phyloP scores from a whole-genome alignment of 2,888 invertebrate species.

The Nudaria mundana region DNA sequence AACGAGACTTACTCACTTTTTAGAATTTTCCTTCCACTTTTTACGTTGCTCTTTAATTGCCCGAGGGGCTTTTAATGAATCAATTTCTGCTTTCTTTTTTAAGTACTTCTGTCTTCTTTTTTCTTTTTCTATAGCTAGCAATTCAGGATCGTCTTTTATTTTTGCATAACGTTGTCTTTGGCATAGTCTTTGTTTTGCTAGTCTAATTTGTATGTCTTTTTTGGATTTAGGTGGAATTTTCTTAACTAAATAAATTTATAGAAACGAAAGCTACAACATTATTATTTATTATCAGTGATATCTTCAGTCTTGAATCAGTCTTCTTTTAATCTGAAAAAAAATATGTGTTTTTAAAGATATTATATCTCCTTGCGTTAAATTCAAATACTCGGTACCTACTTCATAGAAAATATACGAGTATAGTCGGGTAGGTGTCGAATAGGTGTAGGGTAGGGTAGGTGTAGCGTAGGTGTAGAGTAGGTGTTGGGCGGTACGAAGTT shows the following conservation, averaged over 20 bases:
- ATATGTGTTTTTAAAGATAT: too few relatives aligned
- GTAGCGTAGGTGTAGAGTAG: too few relatives aligned
- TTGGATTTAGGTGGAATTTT: background rate
- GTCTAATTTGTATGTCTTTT: background rate
- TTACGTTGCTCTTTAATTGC: constrained; percentile 5
- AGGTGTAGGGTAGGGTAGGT: too few relatives aligned
- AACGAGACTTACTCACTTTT: background rate
- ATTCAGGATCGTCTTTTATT: background rate
- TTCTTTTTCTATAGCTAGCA: background rate
- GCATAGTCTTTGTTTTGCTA: background rate
- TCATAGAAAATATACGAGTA: too few relatives aligned
- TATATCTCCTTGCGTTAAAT: too few relatives aligned
- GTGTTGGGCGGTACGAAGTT: too few relatives aligned
- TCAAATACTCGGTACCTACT: too few relatives aligned
- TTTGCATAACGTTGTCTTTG: background rate
- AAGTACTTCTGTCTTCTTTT: constrained; percentile 1
- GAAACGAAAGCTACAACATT: background rate
- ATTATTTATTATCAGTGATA: background rate
- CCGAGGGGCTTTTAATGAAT: constrained; percentile 7
- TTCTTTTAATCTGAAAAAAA: too few relatives aligned
- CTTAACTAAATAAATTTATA: background rate
- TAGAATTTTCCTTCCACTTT: constrained; percentile 10
- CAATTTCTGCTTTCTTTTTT: constrained; percentile 1
- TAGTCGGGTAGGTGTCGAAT: too few relatives aligned
- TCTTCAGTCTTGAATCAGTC: too few relatives aligned